These are phyloP conservation scores for Tetranychus urticae DNA, from an alignment of 1,140 invertebrate genomes.

Conservation along the genomic window DNA sequence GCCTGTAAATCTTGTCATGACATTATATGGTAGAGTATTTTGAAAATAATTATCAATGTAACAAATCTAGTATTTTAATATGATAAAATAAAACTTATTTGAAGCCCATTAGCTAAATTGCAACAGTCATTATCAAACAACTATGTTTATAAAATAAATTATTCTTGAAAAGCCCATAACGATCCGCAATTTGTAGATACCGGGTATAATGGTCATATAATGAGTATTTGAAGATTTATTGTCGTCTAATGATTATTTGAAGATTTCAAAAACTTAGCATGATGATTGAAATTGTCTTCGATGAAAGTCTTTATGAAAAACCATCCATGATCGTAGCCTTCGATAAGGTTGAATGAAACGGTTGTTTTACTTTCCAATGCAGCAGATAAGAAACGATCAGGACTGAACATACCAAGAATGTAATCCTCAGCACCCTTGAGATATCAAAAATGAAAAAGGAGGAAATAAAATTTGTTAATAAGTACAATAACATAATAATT, in stretches of 20 bases:
- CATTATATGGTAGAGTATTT: no score
- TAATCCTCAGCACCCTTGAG: conserved; percentile 29
- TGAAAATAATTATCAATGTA: no score
- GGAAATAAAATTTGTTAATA: neutral
- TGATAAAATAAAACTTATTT: no score
- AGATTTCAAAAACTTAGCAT: conserved; percentile 18
- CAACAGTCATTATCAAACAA: no score
- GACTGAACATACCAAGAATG: conserved; percentile 55
- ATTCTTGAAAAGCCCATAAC: no score
- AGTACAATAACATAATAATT: neutral
- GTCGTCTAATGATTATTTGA: neutral
- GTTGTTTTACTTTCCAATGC: conserved; percentile 41
- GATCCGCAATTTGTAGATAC: no score
- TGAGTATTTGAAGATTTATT: no score
- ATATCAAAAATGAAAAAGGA: neutral
- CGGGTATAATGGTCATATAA: no score
- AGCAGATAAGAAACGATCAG: conserved; percentile 54
- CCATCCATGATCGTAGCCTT: conserved; percentile 88
- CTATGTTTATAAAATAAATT: no score
- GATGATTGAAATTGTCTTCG: conserved; percentile 73
- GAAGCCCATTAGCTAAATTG: no score
- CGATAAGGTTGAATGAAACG: conserved; percentile 46
- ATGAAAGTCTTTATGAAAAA: conserved; percentile 83
- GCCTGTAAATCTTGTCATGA: no score
- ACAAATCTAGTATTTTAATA: no score